Evolutionary conservation across 64 coral and sea anemone species (phyloP).

Genomic region (Actinia tenebrosa): DNA sequence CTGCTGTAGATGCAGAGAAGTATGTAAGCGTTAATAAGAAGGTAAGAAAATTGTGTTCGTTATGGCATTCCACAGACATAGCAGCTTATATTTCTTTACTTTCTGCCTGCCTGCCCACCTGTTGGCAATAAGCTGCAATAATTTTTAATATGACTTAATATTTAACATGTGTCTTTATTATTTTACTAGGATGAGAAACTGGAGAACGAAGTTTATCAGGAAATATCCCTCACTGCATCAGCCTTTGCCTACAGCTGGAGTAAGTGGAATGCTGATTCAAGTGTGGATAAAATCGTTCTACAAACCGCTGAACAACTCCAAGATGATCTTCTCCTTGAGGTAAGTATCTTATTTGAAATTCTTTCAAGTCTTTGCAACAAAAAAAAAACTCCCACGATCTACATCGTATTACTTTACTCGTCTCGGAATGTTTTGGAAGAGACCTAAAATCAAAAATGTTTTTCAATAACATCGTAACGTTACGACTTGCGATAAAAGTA

Average conservation of each 20-base stretch:
- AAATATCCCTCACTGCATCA: conserved; percentile 87
- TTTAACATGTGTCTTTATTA: too few relatives aligned
- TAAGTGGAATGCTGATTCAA: conserved; percentile 95
- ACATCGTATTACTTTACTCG: too few relatives aligned
- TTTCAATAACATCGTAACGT: too few relatives aligned
- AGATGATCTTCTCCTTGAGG: conserved; percentile 85
- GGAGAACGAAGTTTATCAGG: conserved; percentile 84
- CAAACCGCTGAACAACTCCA: conserved; percentile 77
- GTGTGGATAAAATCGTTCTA: conserved; percentile 84
- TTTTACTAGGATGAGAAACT: conserved; percentile 2
- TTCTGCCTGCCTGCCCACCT: not conserved
- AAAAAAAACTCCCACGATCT: too few relatives aligned
- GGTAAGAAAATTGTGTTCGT: conserved; percentile 34
- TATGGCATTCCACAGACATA: too few relatives aligned
- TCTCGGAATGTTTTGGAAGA: too few relatives aligned
- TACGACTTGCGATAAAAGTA: too few relatives aligned
- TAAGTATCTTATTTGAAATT: not conserved
- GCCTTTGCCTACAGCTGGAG: conserved; percentile 92
- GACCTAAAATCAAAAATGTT: too few relatives aligned
- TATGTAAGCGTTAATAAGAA: conserved; percentile 94
- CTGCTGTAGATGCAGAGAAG: conserved; percentile 79
- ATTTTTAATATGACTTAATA: too few relatives aligned
- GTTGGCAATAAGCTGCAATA: too few relatives aligned
- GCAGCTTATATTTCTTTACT: not conserved
- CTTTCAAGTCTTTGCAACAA: too few relatives aligned